Conservation (phyloP, 1,140 invertebrate genomes). For the Tetramorium parvispinum region DNA sequence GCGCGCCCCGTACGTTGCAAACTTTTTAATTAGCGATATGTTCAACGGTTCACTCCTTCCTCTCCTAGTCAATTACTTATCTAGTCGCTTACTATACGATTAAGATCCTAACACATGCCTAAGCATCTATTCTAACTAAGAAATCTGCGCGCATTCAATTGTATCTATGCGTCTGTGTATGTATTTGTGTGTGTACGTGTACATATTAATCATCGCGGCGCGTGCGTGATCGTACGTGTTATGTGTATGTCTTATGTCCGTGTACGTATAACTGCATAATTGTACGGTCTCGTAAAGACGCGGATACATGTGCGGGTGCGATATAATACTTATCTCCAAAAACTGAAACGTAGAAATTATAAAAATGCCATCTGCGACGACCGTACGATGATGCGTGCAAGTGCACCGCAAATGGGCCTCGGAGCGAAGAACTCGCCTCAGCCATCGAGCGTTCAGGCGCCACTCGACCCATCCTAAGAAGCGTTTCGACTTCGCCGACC, state of each 20-base stretch:
- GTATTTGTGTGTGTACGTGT: not conserved
- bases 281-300: conserved; percentile 43
- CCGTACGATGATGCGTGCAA: conserved; percentile 52
- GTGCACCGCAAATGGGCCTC: conserved; percentile 48
- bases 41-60: conserved; percentile 77
- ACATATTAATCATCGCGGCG: conserved; percentile 30
- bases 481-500: conserved; percentile 41
- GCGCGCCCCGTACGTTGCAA: conserved; percentile 68
- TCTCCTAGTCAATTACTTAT: conserved; percentile 70
- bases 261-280: conserved; percentile 34
- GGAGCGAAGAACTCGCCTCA: conserved; percentile 27
- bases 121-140: conserved; percentile 76
- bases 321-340: conserved; percentile 71
- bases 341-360: conserved; percentile 77
- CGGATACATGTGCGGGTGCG: conserved; percentile 54
- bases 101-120: conserved; percentile 77
- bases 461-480: conserved; percentile 49
- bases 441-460: conserved; percentile 15
- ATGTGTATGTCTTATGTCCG: not conserved
- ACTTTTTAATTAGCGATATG: conserved; percentile 81
- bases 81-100: conserved; percentile 73
- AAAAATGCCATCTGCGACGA: conserved; percentile 73
- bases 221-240: conserved; percentile 9
- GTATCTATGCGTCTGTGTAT: conserved; percentile 41
- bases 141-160: conserved; percentile 65